A percentile compares a stretch with the other conserved stretches of the same genome.
Conservation (phyloP, 2,888 invertebrate species). For the Onchidella celtica region DNA sequence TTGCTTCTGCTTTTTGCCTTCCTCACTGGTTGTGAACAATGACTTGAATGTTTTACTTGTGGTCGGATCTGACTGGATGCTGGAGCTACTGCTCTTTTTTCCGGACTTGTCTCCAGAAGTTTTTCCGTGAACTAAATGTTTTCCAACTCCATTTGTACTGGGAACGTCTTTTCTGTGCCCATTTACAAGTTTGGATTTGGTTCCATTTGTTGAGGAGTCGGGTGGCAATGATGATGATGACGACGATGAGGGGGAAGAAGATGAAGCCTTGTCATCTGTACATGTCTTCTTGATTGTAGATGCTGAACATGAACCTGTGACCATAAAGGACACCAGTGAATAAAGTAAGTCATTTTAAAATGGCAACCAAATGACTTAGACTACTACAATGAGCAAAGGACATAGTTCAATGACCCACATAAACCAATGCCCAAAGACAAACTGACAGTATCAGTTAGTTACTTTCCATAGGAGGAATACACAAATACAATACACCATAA, state of each 20-base stretch:
- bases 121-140: conserved; percentile 62
- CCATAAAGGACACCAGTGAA: too few species aligned
- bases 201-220: neutral
- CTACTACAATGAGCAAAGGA: too few species aligned
- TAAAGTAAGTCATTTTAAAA: too few species aligned
- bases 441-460: too few species aligned
- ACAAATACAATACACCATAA: too few species aligned
- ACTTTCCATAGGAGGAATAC: too few species aligned
- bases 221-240: conserved; percentile 14
- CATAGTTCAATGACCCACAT: too few species aligned
- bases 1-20: conserved; percentile 91
- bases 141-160: conserved; percentile 60
- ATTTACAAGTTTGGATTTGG: conserved; percentile 82
- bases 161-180: conserved; percentile 44
- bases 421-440: too few species aligned
- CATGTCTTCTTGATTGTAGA: conserved; percentile 60
- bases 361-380: too few species aligned
- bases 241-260: conserved; percentile 14
- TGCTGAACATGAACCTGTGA: conserved; percentile 62
- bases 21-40: conserved; percentile 93
- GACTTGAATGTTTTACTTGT: conserved; percentile 96
- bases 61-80: conserved; percentile 92
- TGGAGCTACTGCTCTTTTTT: conserved; percentile 8
- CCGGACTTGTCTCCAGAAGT: conserved; percentile 47
- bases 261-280: neutral